Evolutionary conservation across 2,888 invertebrate genomes (phyloP), one percentile per base, ranked within the genome.

Genomic region (Anoplius nigerrimus): DNA sequence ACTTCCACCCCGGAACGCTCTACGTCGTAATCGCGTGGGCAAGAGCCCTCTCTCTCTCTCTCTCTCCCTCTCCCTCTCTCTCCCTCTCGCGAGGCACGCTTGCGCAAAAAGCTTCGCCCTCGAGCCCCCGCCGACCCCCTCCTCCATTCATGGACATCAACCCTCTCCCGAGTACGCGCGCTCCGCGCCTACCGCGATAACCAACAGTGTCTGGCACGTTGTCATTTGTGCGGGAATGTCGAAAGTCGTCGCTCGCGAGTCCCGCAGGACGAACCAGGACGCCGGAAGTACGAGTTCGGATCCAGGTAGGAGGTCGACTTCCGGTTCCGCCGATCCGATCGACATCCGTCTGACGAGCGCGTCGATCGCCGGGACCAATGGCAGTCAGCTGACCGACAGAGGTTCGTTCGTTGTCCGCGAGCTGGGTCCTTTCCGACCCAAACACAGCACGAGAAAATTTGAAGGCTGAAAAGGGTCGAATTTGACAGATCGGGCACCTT

Each of bases 71-170:
- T 34, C 11, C 6, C 24, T 24, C 2, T 24, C 6, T 24, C 24
- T 11, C 34, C 11, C 34, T 34, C 34, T 6, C 15, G 18, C 34
- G 20, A 13, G 2, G 51, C 71, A 69, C 83, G 84, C 82, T 62
- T 82, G 84, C 84, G 84, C 80, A 34, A 34, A 34, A 34, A 34
- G 67, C 66, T 18, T 60, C 54, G 34, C 59, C 16, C 52, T 55
- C 56, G n/a, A 22, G 22, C 52, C 62, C 62, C 51, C 57, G 53
- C 59, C 52, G 62, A 60, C 69, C 78, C 76, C 72, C 78, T 80
- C 74, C 81, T 77, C 80, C 83, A 78, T 81, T 77, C 74, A 81
- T 81, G 82, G 82, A 82, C 82, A 81, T 79, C 82, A 86, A 81
- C 83, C 84, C 82, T 72, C 76, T 48, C 16, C 13, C n/a, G 75